These are phyloP conservation scores for Drosophila murphyi DNA, from an alignment of 1,140 invertebrate species.

Conservation along the genomic window DNA sequence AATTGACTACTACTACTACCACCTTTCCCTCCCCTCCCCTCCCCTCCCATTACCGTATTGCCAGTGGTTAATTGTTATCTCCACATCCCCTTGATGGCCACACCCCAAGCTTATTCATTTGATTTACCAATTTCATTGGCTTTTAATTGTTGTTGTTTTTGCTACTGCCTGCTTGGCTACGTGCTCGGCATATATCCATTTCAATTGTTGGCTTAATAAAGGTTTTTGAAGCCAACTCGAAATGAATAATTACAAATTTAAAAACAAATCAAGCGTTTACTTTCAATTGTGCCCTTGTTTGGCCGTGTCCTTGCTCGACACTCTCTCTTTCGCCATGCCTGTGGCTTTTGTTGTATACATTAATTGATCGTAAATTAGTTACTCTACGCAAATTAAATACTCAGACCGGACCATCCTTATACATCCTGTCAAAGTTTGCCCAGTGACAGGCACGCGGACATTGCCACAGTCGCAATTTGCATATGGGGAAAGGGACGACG, in stretches of 20 bases:
- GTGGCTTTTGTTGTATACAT: neutral
- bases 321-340: neutral
- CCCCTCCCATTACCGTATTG: neutral
- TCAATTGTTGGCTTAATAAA: slow-evolving; percentile 13
- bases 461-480: slow-evolving; percentile 19
- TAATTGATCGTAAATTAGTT: slow-evolving; percentile 31
- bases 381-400: slow-evolving; percentile 22
- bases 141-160: neutral
- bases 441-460: slow-evolving; percentile 2
- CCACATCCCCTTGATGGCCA: neutral
- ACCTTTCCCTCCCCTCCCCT: neutral
- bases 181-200: slow-evolving; percentile 13
- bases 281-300: no score
- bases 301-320: neutral
- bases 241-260: slow-evolving; percentile 10
- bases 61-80: neutral
- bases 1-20: slow-evolving; percentile 3
- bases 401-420: neutral
- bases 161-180: neutral
- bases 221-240: neutral
- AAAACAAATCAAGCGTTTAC: neutral
- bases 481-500: neutral
- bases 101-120: slow-evolving; percentile 6
- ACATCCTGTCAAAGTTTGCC: neutral
- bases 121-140: slow-evolving; percentile 9